Base-by-base conservation (phyloP, 2,888 invertebrate genomes). In the Gari tellinella region DNA sequence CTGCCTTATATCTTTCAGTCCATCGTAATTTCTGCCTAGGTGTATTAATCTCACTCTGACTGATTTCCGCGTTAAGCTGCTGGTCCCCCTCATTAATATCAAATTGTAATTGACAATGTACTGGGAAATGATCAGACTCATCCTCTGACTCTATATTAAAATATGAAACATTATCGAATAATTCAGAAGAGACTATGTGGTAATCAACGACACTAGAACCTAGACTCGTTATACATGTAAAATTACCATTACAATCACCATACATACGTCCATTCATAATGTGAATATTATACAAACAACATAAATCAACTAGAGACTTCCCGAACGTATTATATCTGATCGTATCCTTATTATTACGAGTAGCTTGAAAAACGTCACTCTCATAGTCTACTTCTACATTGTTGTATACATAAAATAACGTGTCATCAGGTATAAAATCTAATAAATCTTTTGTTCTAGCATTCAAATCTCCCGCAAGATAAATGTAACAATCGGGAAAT, bases 401-500 rank as follows among this genome's bases (percentile, higher is more conserved):
- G 17, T 40, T 46, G 25, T 43, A 66, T n/a, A 66, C 17, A 46
- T 66, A 53, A 10, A 45, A 26, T 23, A 61, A 40, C 48, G 45
- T 37, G 56, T 68, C 61, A 17, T 46, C 41, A 19, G 38, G 31
- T 8, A 68, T 61, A 56, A 23, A 68, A 48, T 68, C 68, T 26
- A 37, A 31, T 19, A 61, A 48, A 68, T 62, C 43, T 56, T 68
- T 68, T 12, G 55, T 68, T 37, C 68, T 46, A n/a, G 61, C 61
- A 41, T 68, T 68, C 8, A 62, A 49, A 40, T 68, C 62, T 21
- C 62, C 68, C 31, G 62, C 61, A 21, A 66, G 31, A 51, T 49
- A 66, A 19, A 66, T 45, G 43, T 52, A 60, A 15, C 31, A 51
- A 45, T 60, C 43, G 19, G 60, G 66, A 19, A 52, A 60, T 17